Conservation (phyloP, 2,113 vertebrate species). For the Hippolais icterina region DNA sequence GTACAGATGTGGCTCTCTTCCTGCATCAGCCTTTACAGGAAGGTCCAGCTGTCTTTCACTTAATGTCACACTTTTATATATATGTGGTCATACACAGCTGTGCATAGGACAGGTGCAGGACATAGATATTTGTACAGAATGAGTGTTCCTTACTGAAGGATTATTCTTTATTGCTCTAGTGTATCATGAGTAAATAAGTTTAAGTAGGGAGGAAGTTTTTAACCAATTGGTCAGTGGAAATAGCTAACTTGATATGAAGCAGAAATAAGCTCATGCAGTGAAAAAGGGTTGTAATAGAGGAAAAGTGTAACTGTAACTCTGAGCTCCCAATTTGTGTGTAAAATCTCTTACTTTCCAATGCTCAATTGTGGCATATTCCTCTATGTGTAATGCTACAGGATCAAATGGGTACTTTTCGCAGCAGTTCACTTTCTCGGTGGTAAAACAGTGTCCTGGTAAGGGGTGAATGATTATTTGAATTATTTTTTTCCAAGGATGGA, state of each 20-base stretch:
- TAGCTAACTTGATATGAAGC: constrained; percentile 28
- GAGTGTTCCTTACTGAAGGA: not conserved
- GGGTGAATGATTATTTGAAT: not conserved
- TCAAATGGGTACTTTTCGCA: not conserved
- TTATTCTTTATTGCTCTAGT: not conserved
- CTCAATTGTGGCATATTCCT: not conserved
- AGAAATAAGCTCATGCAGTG: not conserved
- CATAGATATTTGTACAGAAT: not conserved
- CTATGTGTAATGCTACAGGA: not conserved
- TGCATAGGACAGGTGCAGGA: not conserved
- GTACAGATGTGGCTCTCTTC: not conserved
- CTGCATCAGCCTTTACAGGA: not conserved
- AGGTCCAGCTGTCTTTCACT: not conserved
- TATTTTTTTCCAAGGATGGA: not conserved
- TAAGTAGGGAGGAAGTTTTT: constrained; percentile 39
- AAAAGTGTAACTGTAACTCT: constrained; percentile 17
- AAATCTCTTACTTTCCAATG: constrained; percentile 19
- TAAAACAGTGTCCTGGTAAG: not conserved
- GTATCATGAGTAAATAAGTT: not conserved
- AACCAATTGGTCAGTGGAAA: constrained; percentile 15
- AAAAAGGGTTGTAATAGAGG: not conserved
- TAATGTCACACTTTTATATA: not conserved
- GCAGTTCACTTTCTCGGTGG: not conserved
- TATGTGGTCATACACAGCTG: not conserved
- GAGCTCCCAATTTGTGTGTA: not conserved